A percentile compares a stretch with the other conserved stretches of the same genome.
Conservation (phyloP, 1,140 invertebrate genomes). For the Galendromus occidentalis region DNA sequence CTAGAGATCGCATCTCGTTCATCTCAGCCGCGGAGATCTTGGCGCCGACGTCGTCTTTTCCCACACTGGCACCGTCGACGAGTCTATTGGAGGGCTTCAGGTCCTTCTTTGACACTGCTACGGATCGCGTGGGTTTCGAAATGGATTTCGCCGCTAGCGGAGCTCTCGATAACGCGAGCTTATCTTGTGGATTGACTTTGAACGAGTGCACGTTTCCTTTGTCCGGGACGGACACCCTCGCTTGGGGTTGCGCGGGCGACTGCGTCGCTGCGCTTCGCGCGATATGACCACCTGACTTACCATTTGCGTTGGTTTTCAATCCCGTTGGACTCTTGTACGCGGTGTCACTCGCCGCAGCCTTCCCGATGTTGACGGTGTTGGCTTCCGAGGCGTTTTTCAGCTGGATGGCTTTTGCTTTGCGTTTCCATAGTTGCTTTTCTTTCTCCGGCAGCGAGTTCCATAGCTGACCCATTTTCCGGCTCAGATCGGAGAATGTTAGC, state of each 20-base stretch:
- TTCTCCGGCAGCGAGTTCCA: conserved; percentile 30
- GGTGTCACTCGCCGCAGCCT: conserved; percentile 24
- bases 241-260: too few relatives aligned
- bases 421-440: conserved; percentile 45
- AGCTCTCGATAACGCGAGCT: too few relatives aligned
- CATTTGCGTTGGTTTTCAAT: conserved; percentile 22
- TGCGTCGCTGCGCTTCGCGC: background rate
- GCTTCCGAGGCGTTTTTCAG: conserved; percentile 29
- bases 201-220: too few relatives aligned
- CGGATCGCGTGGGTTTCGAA: background rate
- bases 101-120: conserved; percentile 15
- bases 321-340: conserved; percentile 21
- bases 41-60: conserved; percentile 11
- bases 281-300: background rate
- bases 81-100: conserved; percentile 17
- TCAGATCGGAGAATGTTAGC: conserved; percentile 26
- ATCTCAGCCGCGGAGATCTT: background rate
- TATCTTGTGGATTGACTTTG: background rate
- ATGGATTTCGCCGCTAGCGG: background rate
- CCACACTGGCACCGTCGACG: background rate
- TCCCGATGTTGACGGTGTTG: conserved; percentile 29
- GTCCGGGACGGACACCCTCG: background rate
- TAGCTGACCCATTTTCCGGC: conserved; percentile 28
- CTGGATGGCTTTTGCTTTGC: conserved; percentile 47
- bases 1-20: background rate